Conservation (phyloP, 2,888 invertebrate genomes). For the Nysson spinosus region DNA sequence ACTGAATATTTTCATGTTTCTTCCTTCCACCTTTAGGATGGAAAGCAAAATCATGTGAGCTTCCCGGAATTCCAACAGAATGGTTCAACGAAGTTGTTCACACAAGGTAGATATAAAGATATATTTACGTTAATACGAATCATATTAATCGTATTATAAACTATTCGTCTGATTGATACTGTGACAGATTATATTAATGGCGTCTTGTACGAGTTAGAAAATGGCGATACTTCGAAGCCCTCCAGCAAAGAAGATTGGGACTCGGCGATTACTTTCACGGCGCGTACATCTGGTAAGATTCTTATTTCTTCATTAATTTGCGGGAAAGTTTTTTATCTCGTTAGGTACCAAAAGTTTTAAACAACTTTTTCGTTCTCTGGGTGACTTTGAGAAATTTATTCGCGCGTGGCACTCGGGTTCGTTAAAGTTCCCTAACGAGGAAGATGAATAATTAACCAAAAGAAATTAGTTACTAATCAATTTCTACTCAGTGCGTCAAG, state of each 20-base stretch:
- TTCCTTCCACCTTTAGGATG: slow-evolving; percentile 80
- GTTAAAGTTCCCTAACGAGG: slow-evolving; percentile 4
- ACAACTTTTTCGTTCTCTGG: slow-evolving; percentile 8
- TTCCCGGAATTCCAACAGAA: slow-evolving; percentile 94
- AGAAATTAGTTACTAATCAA: slow-evolving; percentile 6
- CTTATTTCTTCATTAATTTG: not conserved
- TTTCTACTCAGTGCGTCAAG: slow-evolving; percentile 8
- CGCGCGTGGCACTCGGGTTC: slow-evolving; percentile 4
- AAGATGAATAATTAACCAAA: not conserved
- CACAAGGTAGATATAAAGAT: slow-evolving; percentile 83
- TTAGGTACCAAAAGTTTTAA: slow-evolving; percentile 13
- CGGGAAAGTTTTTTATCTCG: slow-evolving; percentile 7
- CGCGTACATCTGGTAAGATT: slow-evolving; percentile 90
- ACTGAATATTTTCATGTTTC: not conserved
- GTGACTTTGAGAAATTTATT: slow-evolving; percentile 29
- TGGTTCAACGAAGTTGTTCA: slow-evolving; percentile 91
- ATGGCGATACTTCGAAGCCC: slow-evolving; percentile 79
- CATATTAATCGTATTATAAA: too few relatives aligned
- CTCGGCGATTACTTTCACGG: slow-evolving; percentile 93
- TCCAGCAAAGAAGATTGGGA: slow-evolving; percentile 87
- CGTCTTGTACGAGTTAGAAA: slow-evolving; percentile 85
- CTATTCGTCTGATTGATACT: too few relatives aligned
- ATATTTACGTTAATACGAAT: too few relatives aligned
- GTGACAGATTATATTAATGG: slow-evolving; percentile 90
- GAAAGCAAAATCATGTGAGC: slow-evolving; percentile 92